Conservation (phyloP, 2,888 invertebrate species). For the Drosophila quinaria region DNA sequence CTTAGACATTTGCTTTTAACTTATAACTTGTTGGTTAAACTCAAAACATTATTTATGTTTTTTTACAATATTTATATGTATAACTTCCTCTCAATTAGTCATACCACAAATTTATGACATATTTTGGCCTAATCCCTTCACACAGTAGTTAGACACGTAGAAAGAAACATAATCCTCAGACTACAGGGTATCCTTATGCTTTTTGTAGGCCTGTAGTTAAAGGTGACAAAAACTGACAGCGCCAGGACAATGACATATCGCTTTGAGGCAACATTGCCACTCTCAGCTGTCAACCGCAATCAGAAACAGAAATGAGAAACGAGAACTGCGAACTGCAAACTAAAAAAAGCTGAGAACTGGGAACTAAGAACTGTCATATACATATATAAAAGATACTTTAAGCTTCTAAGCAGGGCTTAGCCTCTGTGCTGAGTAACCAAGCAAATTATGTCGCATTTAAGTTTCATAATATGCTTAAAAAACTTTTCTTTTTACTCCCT, state of each 20-base stretch:
- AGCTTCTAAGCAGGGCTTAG: conserved; percentile 65
- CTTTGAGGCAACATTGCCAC: conserved; percentile 33
- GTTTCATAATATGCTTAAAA: conserved; percentile 77
- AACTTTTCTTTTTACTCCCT: conserved; percentile 23
- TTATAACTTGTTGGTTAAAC: no score
- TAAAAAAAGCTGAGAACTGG: not conserved
- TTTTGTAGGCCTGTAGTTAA: conserved; percentile 13
- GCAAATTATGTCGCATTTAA: conserved; percentile 76
- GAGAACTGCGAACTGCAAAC: not conserved
- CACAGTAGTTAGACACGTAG: no score
- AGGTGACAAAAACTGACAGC: conserved; percentile 48
- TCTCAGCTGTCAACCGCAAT: conserved; percentile 59
- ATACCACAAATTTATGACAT: not conserved
- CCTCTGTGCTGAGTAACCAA: conserved; percentile 52
- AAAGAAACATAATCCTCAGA: not conserved
- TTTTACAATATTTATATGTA: no score
- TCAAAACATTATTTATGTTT: no score
- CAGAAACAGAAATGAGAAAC: conserved; percentile 26
- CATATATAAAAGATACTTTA: conserved; percentile 38
- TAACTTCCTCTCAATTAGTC: no score
- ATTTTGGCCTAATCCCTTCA: not conserved
- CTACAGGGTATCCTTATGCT: conserved; percentile 1
- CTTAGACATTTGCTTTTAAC: no score
- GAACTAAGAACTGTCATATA: conserved; percentile 31
- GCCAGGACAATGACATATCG: conserved; percentile 54